Percentiles rank a stretch among this genome's conserved stretches.
Evolutionary conservation across 2,797 vertebrate species (phyloP).

Genomic region (Ctenochaetus hawaiiensis): DNA sequence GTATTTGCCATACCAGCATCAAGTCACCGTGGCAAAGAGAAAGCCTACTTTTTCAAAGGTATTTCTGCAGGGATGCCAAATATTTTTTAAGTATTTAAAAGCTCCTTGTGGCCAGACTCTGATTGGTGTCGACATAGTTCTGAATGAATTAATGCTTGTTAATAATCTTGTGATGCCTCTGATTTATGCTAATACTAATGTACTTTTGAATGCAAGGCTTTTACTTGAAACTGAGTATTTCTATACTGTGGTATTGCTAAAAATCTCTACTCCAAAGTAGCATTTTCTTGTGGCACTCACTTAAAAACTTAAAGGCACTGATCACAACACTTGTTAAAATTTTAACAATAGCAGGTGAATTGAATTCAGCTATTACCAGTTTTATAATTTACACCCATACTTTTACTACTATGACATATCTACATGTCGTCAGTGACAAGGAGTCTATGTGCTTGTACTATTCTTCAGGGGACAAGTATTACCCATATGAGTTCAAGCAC

Average conservation of each 20-base stretch:
- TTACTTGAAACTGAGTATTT: too few relatives aligned
- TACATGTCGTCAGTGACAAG: not conserved
- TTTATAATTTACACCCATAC: not conserved
- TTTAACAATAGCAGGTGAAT: too few relatives aligned
- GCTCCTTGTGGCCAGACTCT: not conserved
- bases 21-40: conserved; percentile 86
- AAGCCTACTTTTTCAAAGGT: conserved; percentile 98
- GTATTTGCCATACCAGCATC: conserved; percentile 91
- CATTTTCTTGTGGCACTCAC: not conserved
- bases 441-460: not conserved
- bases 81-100: not conserved
- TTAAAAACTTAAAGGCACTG: not conserved
- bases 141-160: not conserved
- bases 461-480: conserved; percentile 88
- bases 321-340: not conserved
- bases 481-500: conserved; percentile 91
- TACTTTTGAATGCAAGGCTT: too few relatives aligned
- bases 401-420: not conserved
- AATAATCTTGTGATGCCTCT: not conserved
- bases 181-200: not conserved
- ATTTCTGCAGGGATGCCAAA: not conserved
- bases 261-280: not conserved
- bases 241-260: too few relatives aligned
- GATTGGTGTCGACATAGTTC: not conserved
- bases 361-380: not conserved